These are phyloP conservation scores for Achatina immaculata DNA, from an alignment of 1,140 invertebrate species.

Conservation along the genomic window DNA sequence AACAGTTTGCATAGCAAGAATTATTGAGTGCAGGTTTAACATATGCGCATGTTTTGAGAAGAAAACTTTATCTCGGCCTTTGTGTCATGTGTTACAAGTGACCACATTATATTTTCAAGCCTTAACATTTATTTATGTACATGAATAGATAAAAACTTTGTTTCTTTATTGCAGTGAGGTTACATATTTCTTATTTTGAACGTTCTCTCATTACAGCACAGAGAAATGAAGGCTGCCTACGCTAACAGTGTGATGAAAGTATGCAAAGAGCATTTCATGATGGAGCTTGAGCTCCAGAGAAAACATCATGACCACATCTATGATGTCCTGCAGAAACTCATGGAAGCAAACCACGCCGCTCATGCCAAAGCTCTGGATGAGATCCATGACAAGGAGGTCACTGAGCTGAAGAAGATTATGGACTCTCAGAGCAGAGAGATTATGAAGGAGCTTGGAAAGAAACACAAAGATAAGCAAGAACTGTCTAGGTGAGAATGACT, in stretches of 20 bases:
- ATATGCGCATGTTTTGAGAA: no score
- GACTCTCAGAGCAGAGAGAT: conserved; percentile 86
- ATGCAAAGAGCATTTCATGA: conserved; percentile 79
- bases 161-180: no score
- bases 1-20: no score
- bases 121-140: no score
- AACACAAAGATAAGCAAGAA: conserved; percentile 90
- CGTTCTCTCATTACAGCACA: conserved; percentile 63
- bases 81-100: no score
- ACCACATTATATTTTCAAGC: no score
- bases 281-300: conserved; percentile 84
- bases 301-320: conserved; percentile 84
- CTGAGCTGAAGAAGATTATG: conserved; percentile 86
- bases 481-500: conserved; percentile 76
- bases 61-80: no score
- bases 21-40: no score
- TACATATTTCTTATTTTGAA: no score
- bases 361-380: conserved; percentile 79
- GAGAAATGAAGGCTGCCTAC: conserved; percentile 75
- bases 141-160: no score
- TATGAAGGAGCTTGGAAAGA: conserved; percentile 84
- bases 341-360: conserved; percentile 82
- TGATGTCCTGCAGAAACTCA: conserved; percentile 82
- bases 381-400: conserved; percentile 72
- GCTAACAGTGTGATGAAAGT: conserved; percentile 79